Percentiles rank a stretch among this genome's conserved stretches.
phyloP scores from a whole-genome alignment of 2,797 vertebrate genomes.

The Leucoraja ocellata region DNA sequence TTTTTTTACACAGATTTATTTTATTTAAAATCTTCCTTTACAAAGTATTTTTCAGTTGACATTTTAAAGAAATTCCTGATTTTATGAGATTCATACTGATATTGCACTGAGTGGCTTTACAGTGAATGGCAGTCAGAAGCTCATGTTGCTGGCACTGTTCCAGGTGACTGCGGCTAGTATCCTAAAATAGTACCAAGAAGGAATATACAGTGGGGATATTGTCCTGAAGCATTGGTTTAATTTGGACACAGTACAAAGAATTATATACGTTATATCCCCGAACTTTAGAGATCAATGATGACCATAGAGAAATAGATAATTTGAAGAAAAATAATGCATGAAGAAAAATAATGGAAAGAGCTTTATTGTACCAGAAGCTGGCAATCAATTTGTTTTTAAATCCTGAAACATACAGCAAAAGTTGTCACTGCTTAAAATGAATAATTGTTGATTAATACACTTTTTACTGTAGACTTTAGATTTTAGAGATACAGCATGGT shows the following conservation, averaged over 20 bases:
- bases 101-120: not conserved
- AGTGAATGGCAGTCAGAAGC: not conserved
- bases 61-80: not conserved
- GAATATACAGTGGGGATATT: constrained; percentile 17
- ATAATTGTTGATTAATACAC: not conserved
- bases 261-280: not conserved
- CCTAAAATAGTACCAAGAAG: constrained; percentile 22
- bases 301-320: not conserved
- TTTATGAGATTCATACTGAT: not conserved
- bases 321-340: no score
- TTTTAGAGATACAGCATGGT: no score
- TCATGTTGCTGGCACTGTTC: not conserved
- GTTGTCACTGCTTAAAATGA: not conserved
- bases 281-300: not conserved
- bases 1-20: no score
- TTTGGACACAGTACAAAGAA: constrained; percentile 22
- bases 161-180: not conserved
- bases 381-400: not conserved
- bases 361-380: not conserved
- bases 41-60: not conserved
- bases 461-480: no score
- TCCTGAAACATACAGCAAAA: not conserved
- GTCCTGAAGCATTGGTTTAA: not conserved
- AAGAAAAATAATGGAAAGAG: constrained; percentile 1
- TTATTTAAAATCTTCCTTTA: not conserved